Evolutionary conservation across 2,888 invertebrate genomes (phyloP), one percentile per base, ranked within the genome.

Genomic region (Leptothorax acervorum): DNA sequence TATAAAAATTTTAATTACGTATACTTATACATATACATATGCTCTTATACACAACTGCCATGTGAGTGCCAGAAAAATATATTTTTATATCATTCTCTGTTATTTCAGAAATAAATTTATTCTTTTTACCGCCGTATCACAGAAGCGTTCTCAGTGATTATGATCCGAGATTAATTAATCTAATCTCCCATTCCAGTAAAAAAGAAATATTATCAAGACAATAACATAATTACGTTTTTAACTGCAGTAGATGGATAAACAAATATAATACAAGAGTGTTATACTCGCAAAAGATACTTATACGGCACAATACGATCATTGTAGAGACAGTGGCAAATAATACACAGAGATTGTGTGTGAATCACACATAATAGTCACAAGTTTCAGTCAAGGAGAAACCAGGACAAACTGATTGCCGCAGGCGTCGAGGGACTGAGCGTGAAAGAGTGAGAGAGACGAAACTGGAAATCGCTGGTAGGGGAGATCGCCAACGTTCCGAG

Each of bases 81-180:
- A 90, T 87, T 90, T 90, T 89, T 89, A 71, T 89, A 81, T 60
- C 73, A 84, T 76, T 88, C 76, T 85, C 73, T 85, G 83, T 62
- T 73, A 84, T 86, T 79, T 74, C 68, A 85, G 48, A 84, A 90
- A 88, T 87, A 90, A 90, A 90, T 78, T 66, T 88, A 83, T 62
- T 53, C 76, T 90, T 89, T 88, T 81, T 90, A 85, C 82, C 31
- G 68, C 6, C 8, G 0, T 48, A 70, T 48, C 1, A 1, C 11
- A 48, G 12, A 12, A 66, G 11, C 23, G 48, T 66, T 66, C 3
- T 55, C 11, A 63, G 23, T 79, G 31, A 70, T 70, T 79, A 3
- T 31, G 0, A 51, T 12, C 4, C 2, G 3, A 63, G 35, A 53
- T 28, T 76, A 53, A 55, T 35, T 55, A 42, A 66, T 63, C 18